These are phyloP conservation scores for Bovichtus variegatus DNA, from an alignment of 2,797 vertebrate species.

Conservation along the genomic window DNA sequence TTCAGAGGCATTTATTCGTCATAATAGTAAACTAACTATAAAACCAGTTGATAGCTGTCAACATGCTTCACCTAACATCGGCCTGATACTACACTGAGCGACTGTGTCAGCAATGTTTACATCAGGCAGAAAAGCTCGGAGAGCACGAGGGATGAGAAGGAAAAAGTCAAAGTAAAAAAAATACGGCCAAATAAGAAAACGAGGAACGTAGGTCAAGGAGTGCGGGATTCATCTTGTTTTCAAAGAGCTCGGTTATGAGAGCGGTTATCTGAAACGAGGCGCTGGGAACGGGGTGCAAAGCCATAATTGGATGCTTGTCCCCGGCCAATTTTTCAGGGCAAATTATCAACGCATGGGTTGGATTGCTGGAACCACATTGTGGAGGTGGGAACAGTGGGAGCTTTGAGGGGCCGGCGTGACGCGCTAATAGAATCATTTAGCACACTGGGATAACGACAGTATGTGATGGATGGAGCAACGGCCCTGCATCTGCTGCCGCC, in stretches of 20 bases:
- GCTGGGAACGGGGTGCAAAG: conserved; percentile 74
- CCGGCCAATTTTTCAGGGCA: conserved; percentile 74
- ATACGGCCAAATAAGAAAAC: neutral
- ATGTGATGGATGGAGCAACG: conserved; percentile 74
- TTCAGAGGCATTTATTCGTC: conserved; percentile 60
- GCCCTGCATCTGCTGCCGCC: conserved; percentile 49
- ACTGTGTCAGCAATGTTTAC: conserved; percentile 27
- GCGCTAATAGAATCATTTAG: conserved; percentile 80
- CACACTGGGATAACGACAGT: conserved; percentile 68
- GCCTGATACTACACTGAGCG: conserved; percentile 12
- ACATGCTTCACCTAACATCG: conserved; percentile 28
- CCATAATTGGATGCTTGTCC: conserved; percentile 79
- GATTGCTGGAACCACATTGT: conserved; percentile 70
- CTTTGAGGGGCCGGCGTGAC: conserved; percentile 75
- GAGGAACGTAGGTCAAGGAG: conserved; percentile 20
- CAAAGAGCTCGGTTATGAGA: conserved; percentile 67
- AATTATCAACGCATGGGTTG: conserved; percentile 80
- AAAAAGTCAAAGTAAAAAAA: no score
- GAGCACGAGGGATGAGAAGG: neutral
- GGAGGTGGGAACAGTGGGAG: conserved; percentile 79
- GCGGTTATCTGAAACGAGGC: conserved; percentile 65
- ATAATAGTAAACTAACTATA: conserved; percentile 56
- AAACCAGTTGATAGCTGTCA: conserved; percentile 69
- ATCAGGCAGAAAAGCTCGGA: conserved; percentile 8
- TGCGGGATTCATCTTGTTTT: conserved; percentile 48